Conservation (phyloP, 2,888 invertebrate genomes). For the Dryococelus australis region DNA sequence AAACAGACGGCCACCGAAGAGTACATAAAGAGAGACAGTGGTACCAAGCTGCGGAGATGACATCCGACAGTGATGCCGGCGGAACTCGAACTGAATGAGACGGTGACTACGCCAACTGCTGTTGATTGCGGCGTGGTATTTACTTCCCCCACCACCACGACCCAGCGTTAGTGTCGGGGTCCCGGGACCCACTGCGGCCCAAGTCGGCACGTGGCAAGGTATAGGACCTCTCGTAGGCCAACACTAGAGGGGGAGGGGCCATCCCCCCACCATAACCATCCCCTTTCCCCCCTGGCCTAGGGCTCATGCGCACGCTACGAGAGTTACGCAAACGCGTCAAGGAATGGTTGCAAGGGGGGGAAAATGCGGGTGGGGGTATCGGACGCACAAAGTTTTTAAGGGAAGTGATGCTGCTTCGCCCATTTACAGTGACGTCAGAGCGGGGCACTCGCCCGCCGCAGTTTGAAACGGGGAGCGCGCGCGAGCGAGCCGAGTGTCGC, state of each 20-base stretch:
- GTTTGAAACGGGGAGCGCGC: background rate
- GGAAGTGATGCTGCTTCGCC: too few relatives aligned
- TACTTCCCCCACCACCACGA: constrained; percentile 41
- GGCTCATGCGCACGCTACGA: too few relatives aligned
- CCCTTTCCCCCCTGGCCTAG: too few relatives aligned
- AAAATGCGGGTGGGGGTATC: too few relatives aligned
- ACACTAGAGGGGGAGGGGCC: too few relatives aligned
- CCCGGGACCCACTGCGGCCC: too few relatives aligned
- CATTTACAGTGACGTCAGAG: too few relatives aligned
- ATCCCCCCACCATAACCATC: too few relatives aligned
- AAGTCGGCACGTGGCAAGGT: constrained; percentile 42
- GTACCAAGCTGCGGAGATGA: constrained; percentile 19
- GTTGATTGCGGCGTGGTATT: constrained; percentile 37
- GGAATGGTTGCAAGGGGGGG: too few relatives aligned
- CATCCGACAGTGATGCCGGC: constrained; percentile 34
- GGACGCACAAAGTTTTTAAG: too few relatives aligned
- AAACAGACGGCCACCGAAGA: constrained; percentile 16
- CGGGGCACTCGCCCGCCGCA: background rate
- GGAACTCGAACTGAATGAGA: constrained; percentile 38
- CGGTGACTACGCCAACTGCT: constrained; percentile 30
- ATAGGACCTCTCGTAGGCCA: constrained; percentile 12
- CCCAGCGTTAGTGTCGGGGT: background rate
- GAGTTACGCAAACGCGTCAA: too few relatives aligned
- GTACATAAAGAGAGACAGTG: background rate
- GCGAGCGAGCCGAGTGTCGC: background rate